These are phyloP conservation scores for Drosophila recens DNA, from an alignment of 2,888 invertebrate genomes.

Conservation along the genomic window DNA sequence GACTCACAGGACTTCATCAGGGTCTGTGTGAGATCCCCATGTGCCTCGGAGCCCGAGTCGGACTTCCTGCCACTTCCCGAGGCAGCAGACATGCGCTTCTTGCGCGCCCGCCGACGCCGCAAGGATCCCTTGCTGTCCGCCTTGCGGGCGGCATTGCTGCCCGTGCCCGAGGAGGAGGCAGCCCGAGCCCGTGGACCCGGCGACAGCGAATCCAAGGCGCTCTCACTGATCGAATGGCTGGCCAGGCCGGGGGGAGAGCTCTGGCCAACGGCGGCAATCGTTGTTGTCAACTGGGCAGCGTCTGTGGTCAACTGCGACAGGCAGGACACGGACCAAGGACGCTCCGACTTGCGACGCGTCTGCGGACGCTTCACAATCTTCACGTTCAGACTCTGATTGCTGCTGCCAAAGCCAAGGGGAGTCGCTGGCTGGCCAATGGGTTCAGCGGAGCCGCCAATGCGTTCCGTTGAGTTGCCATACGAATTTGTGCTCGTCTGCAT, in stretches of 20 bases:
- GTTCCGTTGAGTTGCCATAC: conserved; percentile 86
- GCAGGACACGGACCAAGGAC: conserved; percentile 96
- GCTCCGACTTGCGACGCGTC: conserved; percentile 85
- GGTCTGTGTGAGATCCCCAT: conserved; percentile 70
- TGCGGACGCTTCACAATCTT: conserved; percentile 87
- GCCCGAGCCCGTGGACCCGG: conserved; percentile 83
- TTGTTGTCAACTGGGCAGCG: conserved; percentile 80
- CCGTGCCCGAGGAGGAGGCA: conserved; percentile 71
- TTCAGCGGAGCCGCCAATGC: conserved; percentile 87
- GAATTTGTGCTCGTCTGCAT: conserved; percentile 86
- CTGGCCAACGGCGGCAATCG: conserved; percentile 78
- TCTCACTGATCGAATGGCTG: conserved; percentile 95
- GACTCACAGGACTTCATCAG: conserved; percentile 87
- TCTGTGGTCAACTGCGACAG: conserved; percentile 89
- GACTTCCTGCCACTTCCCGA: conserved; percentile 82
- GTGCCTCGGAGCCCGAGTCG: conserved; percentile 87
- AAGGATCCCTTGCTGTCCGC: conserved; percentile 85
- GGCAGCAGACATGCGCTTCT: conserved; percentile 81
- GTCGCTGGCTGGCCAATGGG: conserved; percentile 83
- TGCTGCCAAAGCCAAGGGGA: conserved; percentile 67
- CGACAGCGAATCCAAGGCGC: conserved; percentile 92
- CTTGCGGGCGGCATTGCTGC: conserved; percentile 74
- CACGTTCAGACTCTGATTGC: conserved; percentile 83
- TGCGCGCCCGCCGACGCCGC: conserved; percentile 83
- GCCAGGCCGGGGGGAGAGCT: conserved; percentile 86